Base-by-base conservation (phyloP, 2,797 vertebrate genomes). In the Lepus townsendii region DNA sequence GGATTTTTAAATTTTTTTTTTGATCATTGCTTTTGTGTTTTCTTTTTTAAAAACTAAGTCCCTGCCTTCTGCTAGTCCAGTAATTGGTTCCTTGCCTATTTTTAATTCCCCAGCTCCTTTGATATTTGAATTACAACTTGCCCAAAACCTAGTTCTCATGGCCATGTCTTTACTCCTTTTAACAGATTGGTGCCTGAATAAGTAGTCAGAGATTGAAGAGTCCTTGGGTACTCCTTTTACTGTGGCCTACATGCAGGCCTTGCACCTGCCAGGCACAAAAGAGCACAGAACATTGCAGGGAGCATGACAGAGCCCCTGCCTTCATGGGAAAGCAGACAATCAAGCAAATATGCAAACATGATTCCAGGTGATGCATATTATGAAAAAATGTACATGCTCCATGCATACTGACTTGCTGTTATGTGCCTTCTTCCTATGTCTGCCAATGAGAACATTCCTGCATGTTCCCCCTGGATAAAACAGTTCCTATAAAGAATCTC, bases 401-500 rank as follows among this genome's bases (percentile, higher is more conserved):
- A 16, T 47, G 13, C 20, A 27, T 69, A 47, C 47, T 71, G 57
- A 84, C 42, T 14, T 22, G 22, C 52, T 27, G 9, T 17, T 38
- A 50, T 5, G 12, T 35, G n/a, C 69, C 50, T 83, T 92, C 72
- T 90, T 88, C 26, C 30, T 54, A 22, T 38, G 63, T 91, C 66
- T 92, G 72, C 75, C 60, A 11, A n/a, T 17, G 26, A 94, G 52
- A 90, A 65, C 38, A 50, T 65, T 26, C 20, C 30, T 50, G 27
- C 68, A 63, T 17, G 14, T 35, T 79, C 50, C 71, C 69, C 71
- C 73, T 83, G 35, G 52, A 63, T 47, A 90, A 84, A 91, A 20
- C 38, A 91, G 83, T 79, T 94, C 54, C 73, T 72, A 91, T 77
- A n/a, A 88, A 47, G 94, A 73, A 52, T 78, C 35, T 57, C 93